These are phyloP conservation scores for Halcyon badia DNA, from an alignment of 2,797 vertebrate species.

Conservation along the genomic window DNA sequence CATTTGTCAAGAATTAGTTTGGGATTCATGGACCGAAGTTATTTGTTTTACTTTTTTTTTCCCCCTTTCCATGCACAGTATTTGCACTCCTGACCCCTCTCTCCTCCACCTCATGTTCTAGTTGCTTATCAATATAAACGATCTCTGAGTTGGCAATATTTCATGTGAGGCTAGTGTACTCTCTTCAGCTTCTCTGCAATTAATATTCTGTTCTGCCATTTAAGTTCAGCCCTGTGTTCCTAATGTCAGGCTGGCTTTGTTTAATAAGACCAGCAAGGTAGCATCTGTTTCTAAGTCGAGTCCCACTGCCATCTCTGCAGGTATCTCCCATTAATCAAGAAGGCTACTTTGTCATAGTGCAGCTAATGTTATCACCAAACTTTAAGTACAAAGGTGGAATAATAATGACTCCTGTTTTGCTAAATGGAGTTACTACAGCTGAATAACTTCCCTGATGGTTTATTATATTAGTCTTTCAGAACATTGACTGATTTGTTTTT, in stretches of 20 bases:
- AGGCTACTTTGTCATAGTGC: not conserved
- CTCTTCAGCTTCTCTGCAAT: not conserved
- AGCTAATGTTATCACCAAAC: constrained; percentile 14
- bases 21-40: not conserved
- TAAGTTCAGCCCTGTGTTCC: not conserved
- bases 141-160: not conserved
- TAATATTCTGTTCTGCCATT: constrained; percentile 16
- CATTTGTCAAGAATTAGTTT: not conserved
- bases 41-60: not conserved
- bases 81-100: not conserved
- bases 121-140: not conserved
- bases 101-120: not conserved
- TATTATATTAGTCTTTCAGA: constrained; percentile 57
- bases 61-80: not conserved
- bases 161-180: not conserved
- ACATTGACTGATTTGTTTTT: constrained; percentile 54
- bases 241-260: not conserved
- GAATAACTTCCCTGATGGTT: constrained; percentile 33
- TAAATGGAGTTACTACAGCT: constrained; percentile 11
- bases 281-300: not conserved
- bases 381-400: constrained; percentile 22
- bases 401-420: not conserved
- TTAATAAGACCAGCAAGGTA: not conserved
- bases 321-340: constrained; percentile 27
- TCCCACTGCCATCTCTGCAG: constrained; percentile 6